Evolutionary conservation across 2,888 invertebrate genomes (phyloP), one percentile per base, ranked within the genome.

Genomic region (Sarcophaga carnaria): DNA sequence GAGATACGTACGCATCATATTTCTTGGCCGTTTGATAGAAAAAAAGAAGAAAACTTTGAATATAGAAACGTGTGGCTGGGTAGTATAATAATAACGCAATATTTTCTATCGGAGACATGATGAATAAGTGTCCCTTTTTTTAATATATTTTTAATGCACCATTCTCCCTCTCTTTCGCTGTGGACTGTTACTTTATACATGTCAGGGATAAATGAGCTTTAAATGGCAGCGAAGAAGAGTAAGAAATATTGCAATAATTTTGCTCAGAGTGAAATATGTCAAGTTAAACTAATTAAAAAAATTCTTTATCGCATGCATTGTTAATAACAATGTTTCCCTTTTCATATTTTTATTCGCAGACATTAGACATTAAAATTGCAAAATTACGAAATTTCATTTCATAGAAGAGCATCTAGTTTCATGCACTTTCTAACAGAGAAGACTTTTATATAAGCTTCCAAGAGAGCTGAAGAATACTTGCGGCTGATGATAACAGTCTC

Each of bases 1-100:
- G 54, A 12, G 54, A 14, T 17, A 54, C 54, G 54, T 17, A 54
- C 54, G 54, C 54, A 87, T 83, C 83, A 84, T 78, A 87, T 87
- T 81, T 83, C 86, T 77, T 70, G 77, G 60, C 62, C 45, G 27
- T 64, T 47, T 37, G 37, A 37, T 37, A 37, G 37, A 10, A 37
- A 37, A 8, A 2, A 37, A 10, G 2, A 37, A 66, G 62, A 75
- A 75, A 54, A 54, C 54, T 54, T 54, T 54, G 54, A 54, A 54
- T 54, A 54, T 14, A 54, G 17, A 54, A 37, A 37, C 37, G 37
- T 37, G 37, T 37, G 37, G 1, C 2, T 8, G 10, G 37, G 1
- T 10, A 8, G 37, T 37, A 10, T 37, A 37, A 37, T 37, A 37
- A 37, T 37, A 37, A 37, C 37, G 37, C 10, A 37, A 37, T 37